phyloP scores from a whole-genome alignment of 2,797 vertebrate species.

The Urophycis tenuis region DNA sequence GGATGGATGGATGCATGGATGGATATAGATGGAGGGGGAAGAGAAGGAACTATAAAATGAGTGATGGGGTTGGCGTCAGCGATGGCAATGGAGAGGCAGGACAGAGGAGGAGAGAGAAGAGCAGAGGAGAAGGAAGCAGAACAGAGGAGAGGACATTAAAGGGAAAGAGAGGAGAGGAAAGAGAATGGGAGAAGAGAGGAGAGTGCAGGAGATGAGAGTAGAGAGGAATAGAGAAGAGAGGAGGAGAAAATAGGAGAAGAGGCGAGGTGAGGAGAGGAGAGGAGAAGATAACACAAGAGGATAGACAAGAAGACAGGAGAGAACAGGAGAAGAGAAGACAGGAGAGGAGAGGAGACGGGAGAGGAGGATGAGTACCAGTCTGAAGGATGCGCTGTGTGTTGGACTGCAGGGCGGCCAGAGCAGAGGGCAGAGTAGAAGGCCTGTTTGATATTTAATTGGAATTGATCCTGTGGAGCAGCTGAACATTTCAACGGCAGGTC shows the following conservation, averaged over 20 bases:
- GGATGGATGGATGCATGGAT: background rate
- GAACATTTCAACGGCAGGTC: conserved; percentile 41
- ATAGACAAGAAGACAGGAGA: conserved; percentile 15
- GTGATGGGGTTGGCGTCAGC: background rate
- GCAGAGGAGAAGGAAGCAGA: conserved; percentile 14
- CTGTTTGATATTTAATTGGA: conserved; percentile 62
- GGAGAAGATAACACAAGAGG: conserved; percentile 24
- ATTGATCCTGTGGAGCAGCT: conserved; percentile 54
- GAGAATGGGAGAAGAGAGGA: background rate
- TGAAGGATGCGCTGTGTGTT: conserved; percentile 30
- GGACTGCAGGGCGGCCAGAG: conserved; percentile 29
- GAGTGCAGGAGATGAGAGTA: background rate
- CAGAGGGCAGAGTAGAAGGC: conserved; percentile 36
- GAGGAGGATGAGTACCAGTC: too few relatives aligned
- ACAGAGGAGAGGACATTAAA: too few relatives aligned
- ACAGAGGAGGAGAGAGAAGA: conserved; percentile 5
- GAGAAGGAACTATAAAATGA: background rate
- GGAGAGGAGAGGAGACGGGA: conserved; percentile 24
- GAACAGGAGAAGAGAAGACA: conserved; percentile 17
- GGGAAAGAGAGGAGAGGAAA: background rate
- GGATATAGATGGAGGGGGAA: background rate
- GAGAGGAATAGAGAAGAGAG: background rate
- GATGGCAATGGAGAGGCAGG: background rate
- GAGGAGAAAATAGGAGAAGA: too few relatives aligned
- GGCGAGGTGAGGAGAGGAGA: background rate